Percentiles rank a stretch among this genome's conserved stretches.
phyloP scores from a whole-genome alignment of 2,113 vertebrate genomes.

The Seriola quinqueradiata region DNA sequence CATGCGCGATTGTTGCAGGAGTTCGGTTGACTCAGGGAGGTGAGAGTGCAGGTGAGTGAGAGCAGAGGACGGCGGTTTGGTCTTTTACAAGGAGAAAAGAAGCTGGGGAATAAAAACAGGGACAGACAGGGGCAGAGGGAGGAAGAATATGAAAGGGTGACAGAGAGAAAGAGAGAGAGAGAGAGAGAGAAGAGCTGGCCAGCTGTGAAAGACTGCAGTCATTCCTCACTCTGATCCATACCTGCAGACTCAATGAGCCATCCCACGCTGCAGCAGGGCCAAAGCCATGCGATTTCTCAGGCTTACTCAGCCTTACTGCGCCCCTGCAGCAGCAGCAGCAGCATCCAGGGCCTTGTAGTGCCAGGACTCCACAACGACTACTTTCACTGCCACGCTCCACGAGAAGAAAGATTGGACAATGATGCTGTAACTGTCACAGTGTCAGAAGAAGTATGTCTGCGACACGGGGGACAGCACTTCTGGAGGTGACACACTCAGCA shows the following conservation, averaged over 20 bases:
- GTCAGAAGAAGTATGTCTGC: conserved; percentile 59
- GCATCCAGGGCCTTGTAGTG: conserved; percentile 55
- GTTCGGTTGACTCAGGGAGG: conserved; percentile 22
- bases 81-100: conserved; percentile 41
- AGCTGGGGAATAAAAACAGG: conserved; percentile 19
- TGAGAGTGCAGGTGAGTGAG: conserved; percentile 42
- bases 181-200: conserved; percentile 37
- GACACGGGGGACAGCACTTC: conserved; percentile 13
- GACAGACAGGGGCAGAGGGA: conserved; percentile 2
- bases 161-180: conserved; percentile 33
- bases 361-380: conserved; percentile 65
- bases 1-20: not conserved
- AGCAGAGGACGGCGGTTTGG: conserved; percentile 2
- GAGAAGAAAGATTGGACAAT: conserved; percentile 67
- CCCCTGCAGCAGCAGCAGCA: conserved; percentile 47
- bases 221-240: conserved; percentile 76
- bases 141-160: conserved; percentile 41
- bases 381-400: conserved; percentile 57
- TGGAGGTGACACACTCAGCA: conserved; percentile 39
- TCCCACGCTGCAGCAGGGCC: conserved; percentile 67
- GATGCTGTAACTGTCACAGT: conserved; percentile 63
- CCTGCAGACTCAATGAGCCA: conserved; percentile 80
- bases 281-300: conserved; percentile 74
- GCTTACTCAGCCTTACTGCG: conserved; percentile 72
- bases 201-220: conserved; percentile 76